Conservation (phyloP, 1,140 invertebrate genomes). For the Anastrepha obliqua region DNA sequence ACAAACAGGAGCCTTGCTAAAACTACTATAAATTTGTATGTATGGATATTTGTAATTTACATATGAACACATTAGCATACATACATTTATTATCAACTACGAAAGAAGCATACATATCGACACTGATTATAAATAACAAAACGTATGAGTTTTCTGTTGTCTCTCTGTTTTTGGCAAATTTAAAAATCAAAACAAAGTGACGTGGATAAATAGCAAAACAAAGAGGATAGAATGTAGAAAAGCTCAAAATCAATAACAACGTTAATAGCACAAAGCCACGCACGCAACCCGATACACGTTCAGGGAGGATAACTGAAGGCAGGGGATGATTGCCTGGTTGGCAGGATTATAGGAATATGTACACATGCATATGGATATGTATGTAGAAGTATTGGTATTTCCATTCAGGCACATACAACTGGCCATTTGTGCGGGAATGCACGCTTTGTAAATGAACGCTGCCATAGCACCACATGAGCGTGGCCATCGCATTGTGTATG, state of each 20-base stretch:
- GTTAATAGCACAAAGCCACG: neutral
- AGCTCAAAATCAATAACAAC: slow-evolving; percentile 19
- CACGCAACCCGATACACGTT: neutral
- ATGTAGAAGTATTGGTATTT: neutral
- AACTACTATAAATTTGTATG: no score
- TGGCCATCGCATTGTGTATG: neutral
- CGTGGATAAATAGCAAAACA: neutral
- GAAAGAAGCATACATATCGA: no score
- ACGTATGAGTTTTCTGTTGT: no score
- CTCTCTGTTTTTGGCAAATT: neutral
- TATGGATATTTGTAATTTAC: no score
- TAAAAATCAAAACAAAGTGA: slow-evolving; percentile 22
- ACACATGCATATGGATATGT: neutral
- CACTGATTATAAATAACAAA: no score
- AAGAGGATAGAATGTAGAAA: neutral
- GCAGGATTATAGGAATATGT: neutral
- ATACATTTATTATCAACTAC: no score
- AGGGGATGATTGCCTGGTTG: neutral
- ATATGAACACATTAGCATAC: no score
- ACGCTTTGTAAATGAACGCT: neutral
- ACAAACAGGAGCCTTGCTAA: no score
- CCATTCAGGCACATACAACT: neutral
- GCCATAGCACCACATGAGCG: neutral
- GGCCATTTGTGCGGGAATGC: neutral
- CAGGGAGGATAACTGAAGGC: neutral